These are phyloP conservation scores for Agrenia bidenticulata DNA, from an alignment of 2,888 invertebrate species.

Conservation along the genomic window DNA sequence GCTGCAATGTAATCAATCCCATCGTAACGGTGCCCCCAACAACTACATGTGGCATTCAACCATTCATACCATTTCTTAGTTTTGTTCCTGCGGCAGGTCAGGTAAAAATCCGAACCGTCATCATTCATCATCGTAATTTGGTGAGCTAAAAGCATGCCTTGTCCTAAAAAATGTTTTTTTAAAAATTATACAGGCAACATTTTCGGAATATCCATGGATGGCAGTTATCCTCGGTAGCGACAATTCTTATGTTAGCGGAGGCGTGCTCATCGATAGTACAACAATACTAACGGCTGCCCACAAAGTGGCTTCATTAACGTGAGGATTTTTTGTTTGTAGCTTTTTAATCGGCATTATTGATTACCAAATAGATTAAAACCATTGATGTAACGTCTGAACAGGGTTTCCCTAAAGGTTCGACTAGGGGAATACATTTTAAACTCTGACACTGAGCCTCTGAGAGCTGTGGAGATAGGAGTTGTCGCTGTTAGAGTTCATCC, in stretches of 20 bases:
- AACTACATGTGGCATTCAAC: constrained; percentile 26
- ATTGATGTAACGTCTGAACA: too few species aligned
- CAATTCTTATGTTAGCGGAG: constrained; percentile 70
- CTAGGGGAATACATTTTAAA: constrained; percentile 75
- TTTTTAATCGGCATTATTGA: too few species aligned
- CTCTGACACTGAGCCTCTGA: constrained; percentile 65
- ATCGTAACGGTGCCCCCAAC: constrained; percentile 22
- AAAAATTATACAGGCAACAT: constrained; percentile 62
- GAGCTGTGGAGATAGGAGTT: constrained; percentile 65
- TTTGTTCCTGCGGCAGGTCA: constrained; percentile 28
- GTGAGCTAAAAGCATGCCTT: too few species aligned
- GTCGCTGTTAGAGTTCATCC: constrained; percentile 65
- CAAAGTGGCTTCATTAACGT: constrained; percentile 58
- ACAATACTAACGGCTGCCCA: constrained; percentile 63
- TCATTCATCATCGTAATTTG: too few species aligned
- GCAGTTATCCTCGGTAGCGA: constrained; percentile 62
- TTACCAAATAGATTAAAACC: too few species aligned
- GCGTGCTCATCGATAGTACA: constrained; percentile 56
- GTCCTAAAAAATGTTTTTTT: too few species aligned
- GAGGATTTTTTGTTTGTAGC: not conserved
- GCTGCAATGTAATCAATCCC: constrained; percentile 33
- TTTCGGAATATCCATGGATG: constrained; percentile 74
- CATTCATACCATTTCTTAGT: constrained; percentile 17
- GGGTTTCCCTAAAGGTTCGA: constrained; percentile 62
- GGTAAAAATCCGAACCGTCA: constrained; percentile 1